Evolutionary conservation across 2,113 vertebrate genomes (phyloP).

Genomic region (Alces alces): DNA sequence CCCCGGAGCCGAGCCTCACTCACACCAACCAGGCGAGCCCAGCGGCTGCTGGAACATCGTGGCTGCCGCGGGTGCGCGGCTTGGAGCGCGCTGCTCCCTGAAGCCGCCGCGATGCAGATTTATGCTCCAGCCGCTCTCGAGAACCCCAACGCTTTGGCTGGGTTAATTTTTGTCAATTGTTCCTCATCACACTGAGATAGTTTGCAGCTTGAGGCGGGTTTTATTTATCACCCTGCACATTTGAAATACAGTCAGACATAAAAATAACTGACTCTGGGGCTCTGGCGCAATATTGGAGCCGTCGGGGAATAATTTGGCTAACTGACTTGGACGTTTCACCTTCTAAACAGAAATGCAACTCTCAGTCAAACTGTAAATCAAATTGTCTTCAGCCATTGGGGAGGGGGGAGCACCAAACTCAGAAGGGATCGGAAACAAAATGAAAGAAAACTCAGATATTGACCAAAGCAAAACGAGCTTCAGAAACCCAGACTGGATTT

Average conservation of each 20-base stretch:
- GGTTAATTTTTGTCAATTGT: conserved; percentile 70
- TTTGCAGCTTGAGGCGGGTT: conserved; percentile 44
- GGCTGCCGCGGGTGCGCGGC: not conserved
- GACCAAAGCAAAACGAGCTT: conserved; percentile 34
- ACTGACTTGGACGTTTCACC: conserved; percentile 69
- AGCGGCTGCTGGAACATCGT: not conserved
- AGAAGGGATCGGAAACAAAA: conserved; percentile 46
- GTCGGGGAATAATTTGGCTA: conserved; percentile 74
- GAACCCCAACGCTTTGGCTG: conserved; percentile 29
- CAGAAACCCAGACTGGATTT: conserved; percentile 39
- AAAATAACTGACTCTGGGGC: conserved; percentile 67
- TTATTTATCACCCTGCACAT: conserved; percentile 69
- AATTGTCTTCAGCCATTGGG: conserved; percentile 57
- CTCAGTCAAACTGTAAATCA: conserved; percentile 72
- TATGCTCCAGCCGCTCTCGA: not conserved
- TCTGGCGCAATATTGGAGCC: conserved; percentile 68
- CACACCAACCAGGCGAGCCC: not conserved
- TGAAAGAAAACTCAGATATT: conserved; percentile 54
- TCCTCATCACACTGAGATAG: conserved; percentile 56
- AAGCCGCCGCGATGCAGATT: not conserved
- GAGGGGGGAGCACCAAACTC: not conserved
- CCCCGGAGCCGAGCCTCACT: not conserved
- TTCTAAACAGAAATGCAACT: conserved; percentile 71
- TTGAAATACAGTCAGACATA: conserved; percentile 71
- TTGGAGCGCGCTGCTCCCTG: not conserved